Evolutionary conservation across 1,140 invertebrate species (phyloP).

Genomic region (Neelides sp.): DNA sequence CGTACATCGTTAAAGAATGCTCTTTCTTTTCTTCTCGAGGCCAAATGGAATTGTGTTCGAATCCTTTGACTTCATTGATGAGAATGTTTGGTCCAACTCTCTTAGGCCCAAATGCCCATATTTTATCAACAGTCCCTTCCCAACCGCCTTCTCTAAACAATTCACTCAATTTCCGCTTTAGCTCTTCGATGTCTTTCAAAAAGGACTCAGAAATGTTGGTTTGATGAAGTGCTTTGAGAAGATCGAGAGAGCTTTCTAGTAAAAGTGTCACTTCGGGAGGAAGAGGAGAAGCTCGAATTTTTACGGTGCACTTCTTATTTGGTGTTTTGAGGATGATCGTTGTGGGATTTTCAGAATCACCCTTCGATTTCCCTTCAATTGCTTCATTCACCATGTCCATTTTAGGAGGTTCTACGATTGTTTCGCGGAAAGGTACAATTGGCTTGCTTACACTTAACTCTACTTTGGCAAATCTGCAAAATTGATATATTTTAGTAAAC

Average conservation of each 20-base stretch:
- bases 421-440: slow-evolving; percentile 93
- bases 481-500: too few relatives aligned
- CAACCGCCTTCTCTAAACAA: slow-evolving; percentile 49
- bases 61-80: slow-evolving; percentile 52
- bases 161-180: slow-evolving; percentile 45
- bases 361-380: slow-evolving; percentile 48
- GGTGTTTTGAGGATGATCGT: slow-evolving; percentile 49
- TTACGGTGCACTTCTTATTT: slow-evolving; percentile 58
- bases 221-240: slow-evolving; percentile 45
- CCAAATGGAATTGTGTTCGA: slow-evolving; percentile 39
- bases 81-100: slow-evolving; percentile 80
- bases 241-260: slow-evolving; percentile 47
- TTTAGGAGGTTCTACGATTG: slow-evolving; percentile 67
- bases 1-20: slow-evolving; percentile 46
- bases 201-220: slow-evolving; percentile 15
- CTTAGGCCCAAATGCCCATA: slow-evolving; percentile 84
- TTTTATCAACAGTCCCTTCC: slow-evolving; percentile 50
- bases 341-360: slow-evolving; percentile 13
- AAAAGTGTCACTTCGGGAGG: slow-evolving; percentile 58
- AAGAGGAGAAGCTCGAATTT: slow-evolving; percentile 64
- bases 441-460: slow-evolving; percentile 82
- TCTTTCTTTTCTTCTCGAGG: slow-evolving; percentile 8
- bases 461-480: slow-evolving; percentile 71
- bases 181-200: slow-evolving; percentile 27
- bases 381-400: slow-evolving; percentile 80